Evolutionary conservation across 1,140 invertebrate genomes (phyloP), one percentile per base, ranked within the genome.

Genomic region (Drosophila repleta): DNA sequence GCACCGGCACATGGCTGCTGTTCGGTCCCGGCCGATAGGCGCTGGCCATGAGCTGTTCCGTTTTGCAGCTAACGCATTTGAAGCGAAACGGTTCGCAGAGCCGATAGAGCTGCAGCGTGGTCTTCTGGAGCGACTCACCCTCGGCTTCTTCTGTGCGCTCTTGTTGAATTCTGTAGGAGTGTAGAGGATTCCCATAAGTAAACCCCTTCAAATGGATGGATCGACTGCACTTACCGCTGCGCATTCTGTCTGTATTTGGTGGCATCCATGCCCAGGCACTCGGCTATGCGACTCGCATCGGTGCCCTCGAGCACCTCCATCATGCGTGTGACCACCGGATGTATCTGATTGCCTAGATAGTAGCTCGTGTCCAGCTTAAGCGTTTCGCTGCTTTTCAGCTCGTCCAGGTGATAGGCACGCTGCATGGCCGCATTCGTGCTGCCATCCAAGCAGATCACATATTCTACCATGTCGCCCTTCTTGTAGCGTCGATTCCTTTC

Each of bases 231-330:
- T 51, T 60, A 90, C 89, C 77, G 61, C 68, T 91, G 64, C 0
- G 74, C 90, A 71, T 90, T 81, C 68, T 91, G 91, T 29, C 91
- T 90, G 53, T 90, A 92, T 52, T 91, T 87, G 13, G 52, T 85
- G 1, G 93, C 92, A 90, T 95, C 94, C 17, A 95, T 83, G 92
- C 98, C 98, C 56, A 99, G 93, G 90, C 96, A 96, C 88, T 98
- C 95, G 3, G 98, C 98, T 48, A 99, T 95, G 62, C 96, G 94
- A 55, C 95, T 96, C 21, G 96, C 94, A 93, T 99, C 98, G 57
- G 97, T 96, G 2, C 97, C 97, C 76, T 99, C 97, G 32, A 99
- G 97, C 13, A 98, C 98, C 71, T 99, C 97, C 90, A 97, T 98
- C 73, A 99, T 95, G 65, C 99, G 94, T 13, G 96, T 95, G 57